Evolutionary conservation across 2,888 invertebrate species (phyloP), one percentile per base, ranked within the genome.

Genomic region (Chesias legatella): DNA sequence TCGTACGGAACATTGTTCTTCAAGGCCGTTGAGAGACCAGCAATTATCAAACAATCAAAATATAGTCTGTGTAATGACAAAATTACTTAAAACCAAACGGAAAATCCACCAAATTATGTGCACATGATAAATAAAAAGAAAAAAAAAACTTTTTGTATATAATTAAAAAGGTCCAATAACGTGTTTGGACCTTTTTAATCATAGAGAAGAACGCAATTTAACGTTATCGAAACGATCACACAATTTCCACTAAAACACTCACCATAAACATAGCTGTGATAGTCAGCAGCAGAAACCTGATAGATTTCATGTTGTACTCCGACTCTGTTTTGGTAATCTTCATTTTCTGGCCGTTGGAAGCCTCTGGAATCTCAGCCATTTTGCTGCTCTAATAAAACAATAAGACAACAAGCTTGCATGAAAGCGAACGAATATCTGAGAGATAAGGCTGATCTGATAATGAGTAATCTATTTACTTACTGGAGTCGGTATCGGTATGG

Each of bases 191-290:
- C n/a, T n/a, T n/a, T n/a, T n/a, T n/a, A n/a, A n/a, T n/a, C n/a
- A n/a, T n/a, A n/a, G n/a, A n/a, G n/a, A n/a, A n/a, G n/a, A n/a
- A n/a, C n/a, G n/a, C n/a, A n/a, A n/a, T n/a, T n/a, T n/a, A n/a
- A n/a, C n/a, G n/a, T n/a, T n/a, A n/a, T n/a, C n/a, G n/a, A n/a
- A n/a, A n/a, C 7, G 23, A 31, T 30, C 20, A 10, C 7, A 13
- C 27, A n/a, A 21, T 26, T 33, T 22, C 10, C 24, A 8, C 27
- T 25, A 32, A 37, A 17, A 21, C 29, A 84, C 86, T 84, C 53
- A 86, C 88, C 53, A 85, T 69, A 54, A 84, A 88, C 85, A 88
- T 85, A 2, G 76, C 59, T 0, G 85, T 86, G 35, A 88, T 85
- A 0, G 82, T 82, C 57, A 88, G 48, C 66, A 85, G 56, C 1